Evolutionary conservation across 2,113 vertebrate species (phyloP).

Genomic region (Phaetusa simplex): DNA sequence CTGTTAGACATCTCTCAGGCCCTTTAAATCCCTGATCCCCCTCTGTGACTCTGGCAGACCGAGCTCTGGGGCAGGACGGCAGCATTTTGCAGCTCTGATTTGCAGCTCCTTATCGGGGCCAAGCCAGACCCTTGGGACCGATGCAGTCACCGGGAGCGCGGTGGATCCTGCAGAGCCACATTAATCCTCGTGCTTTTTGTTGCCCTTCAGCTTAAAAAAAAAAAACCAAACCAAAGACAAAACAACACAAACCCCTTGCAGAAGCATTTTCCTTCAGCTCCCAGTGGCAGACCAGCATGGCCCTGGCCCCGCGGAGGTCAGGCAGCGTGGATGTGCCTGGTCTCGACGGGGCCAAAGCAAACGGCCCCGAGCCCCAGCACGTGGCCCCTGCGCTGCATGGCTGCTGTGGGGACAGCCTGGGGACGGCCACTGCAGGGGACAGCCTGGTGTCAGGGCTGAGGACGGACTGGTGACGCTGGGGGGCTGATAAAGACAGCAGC

Average conservation of each 20-base stretch:
- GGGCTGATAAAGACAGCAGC: neutral
- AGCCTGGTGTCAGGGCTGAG: neutral
- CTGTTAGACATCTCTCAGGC: neutral
- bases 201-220: neutral
- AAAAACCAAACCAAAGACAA: neutral
- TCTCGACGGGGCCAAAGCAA: neutral
- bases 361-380: accelerated
- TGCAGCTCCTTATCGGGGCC: neutral
- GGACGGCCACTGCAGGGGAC: neutral
- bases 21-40: neutral
- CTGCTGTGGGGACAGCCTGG: neutral
- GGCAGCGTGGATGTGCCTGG: neutral
- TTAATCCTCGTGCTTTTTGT: neutral
- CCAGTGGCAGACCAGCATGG: neutral
- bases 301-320: accelerated
- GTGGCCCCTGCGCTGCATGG: accelerated
- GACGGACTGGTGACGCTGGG: accelerated
- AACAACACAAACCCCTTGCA: neutral
- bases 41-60: neutral
- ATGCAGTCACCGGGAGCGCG: neutral
- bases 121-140: neutral
- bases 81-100: neutral
- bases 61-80: neutral
- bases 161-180: neutral
- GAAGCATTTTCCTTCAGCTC: neutral